A percentile compares a stretch with the other conserved stretches of the same genome.
Conservation (phyloP, 2,888 invertebrate genomes). For the Drosophila yooni region DNA sequence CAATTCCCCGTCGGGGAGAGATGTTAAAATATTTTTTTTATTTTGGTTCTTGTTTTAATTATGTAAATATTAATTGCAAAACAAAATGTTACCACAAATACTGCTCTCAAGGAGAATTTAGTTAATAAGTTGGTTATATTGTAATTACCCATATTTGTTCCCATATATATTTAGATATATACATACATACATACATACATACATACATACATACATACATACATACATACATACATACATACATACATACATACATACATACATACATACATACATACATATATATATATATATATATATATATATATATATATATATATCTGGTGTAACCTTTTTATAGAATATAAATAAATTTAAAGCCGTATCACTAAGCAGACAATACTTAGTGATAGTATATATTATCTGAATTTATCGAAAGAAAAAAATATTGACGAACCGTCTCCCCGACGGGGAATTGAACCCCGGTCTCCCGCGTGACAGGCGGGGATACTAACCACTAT, state of each 20-base stretch:
- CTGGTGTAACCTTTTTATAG: background rate
- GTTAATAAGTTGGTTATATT: no score
- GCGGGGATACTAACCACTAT: slow-evolving; percentile 65
- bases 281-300: background rate
- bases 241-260: no score
- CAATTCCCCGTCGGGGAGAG: slow-evolving; percentile 63
- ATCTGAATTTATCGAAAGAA: background rate
- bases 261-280: no score
- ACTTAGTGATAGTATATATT: background rate
- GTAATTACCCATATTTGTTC: background rate
- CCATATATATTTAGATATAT: background rate
- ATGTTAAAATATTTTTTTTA: background rate
- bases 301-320: background rate
- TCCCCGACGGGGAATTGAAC: slow-evolving; percentile 65
- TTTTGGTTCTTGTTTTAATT: background rate
- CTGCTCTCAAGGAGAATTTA: background rate
- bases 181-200: background rate
- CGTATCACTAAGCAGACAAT: no score
- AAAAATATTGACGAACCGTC: background rate
- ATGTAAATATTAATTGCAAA: background rate
- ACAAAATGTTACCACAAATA: background rate
- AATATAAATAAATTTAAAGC: background rate
- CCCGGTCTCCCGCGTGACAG: slow-evolving; percentile 66
- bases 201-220: background rate
- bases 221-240: no score